Evolutionary conservation across 2,888 invertebrate species (phyloP), one percentile per base, ranked within the genome.

Genomic region (Dryobota labecula): DNA sequence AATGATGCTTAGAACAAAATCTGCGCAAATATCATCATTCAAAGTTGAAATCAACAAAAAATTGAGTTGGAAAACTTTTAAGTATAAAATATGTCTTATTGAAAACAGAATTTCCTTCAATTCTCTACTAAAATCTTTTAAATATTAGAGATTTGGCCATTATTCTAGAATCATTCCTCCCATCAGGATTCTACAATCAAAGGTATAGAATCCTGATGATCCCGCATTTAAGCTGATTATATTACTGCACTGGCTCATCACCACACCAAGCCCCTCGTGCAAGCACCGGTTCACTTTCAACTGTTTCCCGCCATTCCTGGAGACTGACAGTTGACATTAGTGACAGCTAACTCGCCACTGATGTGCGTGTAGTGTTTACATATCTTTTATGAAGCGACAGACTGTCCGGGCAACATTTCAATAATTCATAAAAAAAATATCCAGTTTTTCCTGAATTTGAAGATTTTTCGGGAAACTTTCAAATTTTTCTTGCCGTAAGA

Each of bases 1-100:
- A 45, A 53, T 30, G 20, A 47, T 41, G 27, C 33, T 45, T 6
- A 36, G 20, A 54, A 27, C 13, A 47, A 58, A 67, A 76, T 45
- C 20, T 24, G 18, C 43, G 18, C 27, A 11, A 73, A 38, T 5
- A 20, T 51, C 41, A 73, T 8, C n/a, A 45, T 24, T 64, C 11
- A 63, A 62, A 71, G 0, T n/a, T 20, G 18, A 41, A 41, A n/a
- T 36, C 27, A 43, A 33, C 9, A 7, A 24, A 66, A n/a, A 36
- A 15, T 33, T 36, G 0, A 0, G 13, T 20, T n/a, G 20, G 27
- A 24, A 43, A 24, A 4, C n/a, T 33, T 5, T 0, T 9, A 57
- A 33, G n/a, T n/a, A n/a, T n/a, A n/a, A n/a, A n/a, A n/a, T n/a
- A n/a, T 2, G 24, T 2, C 11, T 43, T 20, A 2, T 45, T 33